These are phyloP conservation scores for Pyrochroa serraticornis DNA, from an alignment of 2,888 invertebrate species.

Conservation along the genomic window DNA sequence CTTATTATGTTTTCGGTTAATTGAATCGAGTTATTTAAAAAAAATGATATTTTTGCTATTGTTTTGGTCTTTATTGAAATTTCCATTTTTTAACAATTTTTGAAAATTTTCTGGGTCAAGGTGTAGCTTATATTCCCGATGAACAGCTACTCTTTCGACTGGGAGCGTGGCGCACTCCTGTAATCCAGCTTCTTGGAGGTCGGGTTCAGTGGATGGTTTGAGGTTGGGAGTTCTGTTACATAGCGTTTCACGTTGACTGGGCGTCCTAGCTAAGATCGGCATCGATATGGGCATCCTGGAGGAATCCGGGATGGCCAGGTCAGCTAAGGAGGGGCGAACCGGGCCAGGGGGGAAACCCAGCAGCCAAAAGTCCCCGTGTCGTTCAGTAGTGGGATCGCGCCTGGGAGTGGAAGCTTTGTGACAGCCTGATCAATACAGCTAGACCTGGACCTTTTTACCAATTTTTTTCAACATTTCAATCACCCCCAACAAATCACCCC, in stretches of 20 bases:
- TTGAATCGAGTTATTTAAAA: no score
- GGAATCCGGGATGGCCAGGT: slow-evolving; percentile 87
- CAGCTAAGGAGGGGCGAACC: slow-evolving; percentile 95
- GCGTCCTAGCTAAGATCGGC: slow-evolving; percentile 95
- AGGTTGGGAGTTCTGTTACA: slow-evolving; percentile 79
- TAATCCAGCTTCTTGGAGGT: slow-evolving; percentile 98
- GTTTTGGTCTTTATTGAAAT: no score
- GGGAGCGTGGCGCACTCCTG: slow-evolving; percentile 97
- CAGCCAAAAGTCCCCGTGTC: slow-evolving; percentile 99
- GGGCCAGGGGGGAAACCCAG: slow-evolving; percentile 99
- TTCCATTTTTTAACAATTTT: not conserved
- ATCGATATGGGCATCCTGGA: slow-evolving; percentile 92
- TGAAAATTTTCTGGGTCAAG: not conserved
- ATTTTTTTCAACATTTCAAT: not conserved
- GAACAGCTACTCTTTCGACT: slow-evolving; percentile 56
- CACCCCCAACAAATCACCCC: no score
- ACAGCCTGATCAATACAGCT: slow-evolving; percentile 83
- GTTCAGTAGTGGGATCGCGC: slow-evolving; percentile 98
- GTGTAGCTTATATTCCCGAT: not conserved
- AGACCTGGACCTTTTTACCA: slow-evolving; percentile 71
- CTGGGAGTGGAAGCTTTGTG: slow-evolving; percentile 90
- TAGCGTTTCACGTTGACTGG: slow-evolving; percentile 82
- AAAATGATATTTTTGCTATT: no score
- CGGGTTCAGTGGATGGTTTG: slow-evolving; percentile 89
- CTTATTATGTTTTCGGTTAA: no score